Conservation (phyloP, 2,797 vertebrate species). For the Brachymystax lenok region DNA sequence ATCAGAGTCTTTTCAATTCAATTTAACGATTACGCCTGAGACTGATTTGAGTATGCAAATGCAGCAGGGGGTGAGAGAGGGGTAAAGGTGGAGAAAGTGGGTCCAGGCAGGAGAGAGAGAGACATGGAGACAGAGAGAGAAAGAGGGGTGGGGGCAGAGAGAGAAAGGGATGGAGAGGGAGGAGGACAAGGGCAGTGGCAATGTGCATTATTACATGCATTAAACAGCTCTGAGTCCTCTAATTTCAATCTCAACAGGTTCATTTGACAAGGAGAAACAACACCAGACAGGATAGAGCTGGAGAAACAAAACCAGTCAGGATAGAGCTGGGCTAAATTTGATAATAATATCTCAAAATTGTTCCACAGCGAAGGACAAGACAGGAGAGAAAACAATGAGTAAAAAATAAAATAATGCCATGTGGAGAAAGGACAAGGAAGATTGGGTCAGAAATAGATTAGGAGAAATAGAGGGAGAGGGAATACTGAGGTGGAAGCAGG, state of each 20-base stretch:
- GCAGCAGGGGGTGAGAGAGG: constrained; percentile 9
- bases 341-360: constrained; percentile 63
- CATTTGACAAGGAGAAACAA: constrained; percentile 19
- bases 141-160: background rate
- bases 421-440: constrained; percentile 51
- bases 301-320: too few species aligned
- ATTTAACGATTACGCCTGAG: constrained; percentile 69
- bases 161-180: constrained; percentile 26
- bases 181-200: constrained; percentile 29
- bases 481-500: constrained; percentile 45
- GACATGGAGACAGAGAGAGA: constrained; percentile 4
- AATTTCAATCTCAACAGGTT: constrained; percentile 61
- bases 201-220: constrained; percentile 55
- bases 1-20: constrained; percentile 76
- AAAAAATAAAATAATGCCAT: constrained; percentile 42
- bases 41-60: constrained; percentile 80
- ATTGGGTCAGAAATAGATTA: constrained; percentile 60
- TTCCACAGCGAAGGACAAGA: constrained; percentile 53
- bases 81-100: constrained; percentile 6
- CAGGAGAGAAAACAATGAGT: constrained; percentile 47
- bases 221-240: constrained; percentile 64
- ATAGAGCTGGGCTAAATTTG: constrained; percentile 27
- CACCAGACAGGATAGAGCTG: too few species aligned
- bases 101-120: constrained; percentile 6
- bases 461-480: constrained; percentile 54